A percentile compares a stretch with the other conserved stretches of the same genome.
phyloP scores from a whole-genome alignment of 35 echinoderm and acorn worm species.

The Strongylocentrotus purpuratus region DNA sequence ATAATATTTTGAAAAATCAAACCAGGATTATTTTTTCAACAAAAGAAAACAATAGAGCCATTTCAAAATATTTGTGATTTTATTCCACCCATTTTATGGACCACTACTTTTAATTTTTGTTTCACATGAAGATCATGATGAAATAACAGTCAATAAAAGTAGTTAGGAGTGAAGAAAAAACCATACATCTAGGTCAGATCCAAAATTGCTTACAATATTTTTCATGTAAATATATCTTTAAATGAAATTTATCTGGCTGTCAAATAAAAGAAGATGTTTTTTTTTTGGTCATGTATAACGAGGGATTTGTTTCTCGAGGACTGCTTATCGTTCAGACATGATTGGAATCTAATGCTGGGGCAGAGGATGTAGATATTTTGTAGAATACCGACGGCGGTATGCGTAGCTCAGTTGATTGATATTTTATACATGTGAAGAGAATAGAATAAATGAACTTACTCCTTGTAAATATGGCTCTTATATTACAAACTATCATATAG shows the following conservation, averaged over 20 bases:
- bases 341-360: not conserved
- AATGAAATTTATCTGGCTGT: not conserved
- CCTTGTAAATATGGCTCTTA: slow-evolving; percentile 17
- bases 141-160: too few relatives aligned
- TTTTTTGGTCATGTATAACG: not conserved
- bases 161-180: not conserved
- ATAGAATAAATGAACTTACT: not conserved
- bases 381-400: not conserved
- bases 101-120: too few relatives aligned
- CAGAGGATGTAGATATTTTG: not conserved
- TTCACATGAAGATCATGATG: too few relatives aligned
- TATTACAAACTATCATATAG: slow-evolving; percentile 11
- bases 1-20: too few relatives aligned
- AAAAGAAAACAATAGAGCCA: not conserved
- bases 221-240: not conserved
- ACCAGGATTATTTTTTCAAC: too few relatives aligned
- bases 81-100: not conserved
- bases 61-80: too few relatives aligned
- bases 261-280: not conserved
- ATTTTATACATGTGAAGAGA: not conserved
- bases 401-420: not conserved
- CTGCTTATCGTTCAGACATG: not conserved
- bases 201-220: not conserved
- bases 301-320: too few relatives aligned
- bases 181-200: not conserved